Base-by-base conservation (phyloP, 2,113 vertebrate genomes). In the Hippocampus mohnikei region DNA sequence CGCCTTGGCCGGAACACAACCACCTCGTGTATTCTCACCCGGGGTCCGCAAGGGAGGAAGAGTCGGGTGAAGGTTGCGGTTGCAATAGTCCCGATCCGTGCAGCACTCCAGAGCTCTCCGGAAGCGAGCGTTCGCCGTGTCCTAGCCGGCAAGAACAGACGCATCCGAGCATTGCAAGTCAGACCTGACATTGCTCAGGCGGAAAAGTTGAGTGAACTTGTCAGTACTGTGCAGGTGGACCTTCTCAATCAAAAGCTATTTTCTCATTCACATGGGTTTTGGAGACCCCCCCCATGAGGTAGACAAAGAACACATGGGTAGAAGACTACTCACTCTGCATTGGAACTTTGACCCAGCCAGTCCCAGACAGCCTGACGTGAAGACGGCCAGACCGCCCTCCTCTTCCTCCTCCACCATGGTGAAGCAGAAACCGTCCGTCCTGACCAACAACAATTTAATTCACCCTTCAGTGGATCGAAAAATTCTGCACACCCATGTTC, bases 371-470 rank as follows among this genome's bases (percentile, higher is more conserved):
- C 97, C 97, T 11, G 94, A 94, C 8, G 94, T 95, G 66, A 95
- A 81, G 1, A 94, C 85, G 23, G 93, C 93, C 67, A 91, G 85
- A 12, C 96, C 94, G 0, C 93, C 93, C 25, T 98, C 95, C 70
- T 98, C 95, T 80, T 98, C 95, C 80, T 98, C 94, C 88, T 97
- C 94, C 88, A 98, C 94, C 91, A 98, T 98, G 25, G 95, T 96
- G 91, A 98, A 99, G 88, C 97, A 99, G 74, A 94, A 96, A 55
- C 97, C 97, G 70, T 98, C 93, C 8, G 97, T 98, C 88, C 97
- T 99, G 79, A 81, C 16, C 9, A 37, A 37, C 7, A 12, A 37
- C 33, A 58, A 55, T 23, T 16, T 23, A 10, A 55, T 2, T 9
- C 42, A 29, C 29, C 2, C 29, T 29, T 29, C 29, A 33, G 29